Conservation (phyloP, 1,140 invertebrate genomes). For the Pseudoatta argentina region DNA sequence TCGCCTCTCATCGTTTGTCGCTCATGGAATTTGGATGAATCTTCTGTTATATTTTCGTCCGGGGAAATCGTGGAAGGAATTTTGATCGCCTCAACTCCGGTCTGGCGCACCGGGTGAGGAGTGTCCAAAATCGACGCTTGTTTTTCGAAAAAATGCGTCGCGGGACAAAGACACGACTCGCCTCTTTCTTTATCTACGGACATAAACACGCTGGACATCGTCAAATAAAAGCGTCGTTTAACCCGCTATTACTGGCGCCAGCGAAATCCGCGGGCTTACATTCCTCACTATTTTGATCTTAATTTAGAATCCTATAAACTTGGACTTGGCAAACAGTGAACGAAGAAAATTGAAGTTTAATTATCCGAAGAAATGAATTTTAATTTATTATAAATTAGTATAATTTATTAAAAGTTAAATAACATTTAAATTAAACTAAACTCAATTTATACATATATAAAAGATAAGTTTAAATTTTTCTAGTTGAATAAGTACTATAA, state of each 20-base stretch:
- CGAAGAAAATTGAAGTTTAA: not conserved
- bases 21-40: constrained; percentile 72
- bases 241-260: constrained; percentile 49
- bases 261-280: constrained; percentile 11
- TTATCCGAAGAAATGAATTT: not conserved
- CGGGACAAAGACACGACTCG: not conserved
- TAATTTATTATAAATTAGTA: not conserved
- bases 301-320: constrained; percentile 40
- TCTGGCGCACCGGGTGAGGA: constrained; percentile 14
- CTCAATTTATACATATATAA: not conserved
- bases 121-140: constrained; percentile 36
- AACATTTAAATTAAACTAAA: constrained; percentile 7
- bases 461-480: not conserved
- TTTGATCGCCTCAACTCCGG: constrained; percentile 66
- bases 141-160: constrained; percentile 24
- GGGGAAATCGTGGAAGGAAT: constrained; percentile 72
- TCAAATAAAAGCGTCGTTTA: constrained; percentile 47
- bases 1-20: constrained; percentile 26
- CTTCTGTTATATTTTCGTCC: constrained; percentile 67
- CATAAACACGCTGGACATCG: constrained; percentile 50
- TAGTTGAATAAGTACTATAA: not conserved
- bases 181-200: constrained; percentile 53
- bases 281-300: constrained; percentile 49
- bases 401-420: not conserved
- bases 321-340: not conserved